A percentile compares a stretch with the other conserved stretches of the same genome.
These are phyloP conservation scores for Anoura caudifer DNA, from an alignment of 2,113 vertebrate genomes.

Conservation along the genomic window DNA sequence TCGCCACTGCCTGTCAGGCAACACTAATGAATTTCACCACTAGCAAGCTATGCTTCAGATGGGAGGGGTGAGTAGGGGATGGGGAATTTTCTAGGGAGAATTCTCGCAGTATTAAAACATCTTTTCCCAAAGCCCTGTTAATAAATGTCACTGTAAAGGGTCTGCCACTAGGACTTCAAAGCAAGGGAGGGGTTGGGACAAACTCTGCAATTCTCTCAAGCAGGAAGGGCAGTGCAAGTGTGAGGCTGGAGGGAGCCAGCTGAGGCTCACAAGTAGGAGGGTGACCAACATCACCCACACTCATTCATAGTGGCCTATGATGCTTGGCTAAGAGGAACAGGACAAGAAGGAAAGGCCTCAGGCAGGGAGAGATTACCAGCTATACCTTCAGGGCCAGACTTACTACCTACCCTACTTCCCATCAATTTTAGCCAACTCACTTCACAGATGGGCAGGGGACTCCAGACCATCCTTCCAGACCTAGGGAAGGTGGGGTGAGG, in stretches of 20 bases:
- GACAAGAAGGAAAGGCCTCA: background rate
- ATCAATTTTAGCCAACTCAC: background rate
- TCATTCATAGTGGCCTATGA: background rate
- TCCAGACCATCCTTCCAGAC: background rate
- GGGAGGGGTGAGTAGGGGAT: background rate
- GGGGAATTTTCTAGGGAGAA: slow-evolving; percentile 70
- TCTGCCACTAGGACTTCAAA: background rate
- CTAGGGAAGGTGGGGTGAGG: background rate
- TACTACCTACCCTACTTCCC: background rate
- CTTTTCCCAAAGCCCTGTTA: slow-evolving; percentile 76
- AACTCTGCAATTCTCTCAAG: background rate
- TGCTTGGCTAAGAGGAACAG: background rate
- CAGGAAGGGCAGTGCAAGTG: background rate
- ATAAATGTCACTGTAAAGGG: slow-evolving; percentile 69
- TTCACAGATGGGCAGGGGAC: background rate
- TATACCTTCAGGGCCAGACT: background rate
- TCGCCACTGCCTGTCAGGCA: slow-evolving; percentile 81
- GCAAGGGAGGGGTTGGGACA: background rate
- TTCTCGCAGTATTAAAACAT: slow-evolving; percentile 57
- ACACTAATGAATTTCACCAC: slow-evolving; percentile 86
- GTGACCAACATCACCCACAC: background rate
- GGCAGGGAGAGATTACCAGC: background rate
- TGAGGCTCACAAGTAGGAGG: background rate
- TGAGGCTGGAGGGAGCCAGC: background rate
- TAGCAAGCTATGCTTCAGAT: slow-evolving; percentile 78